Base-by-base conservation (phyloP, 1,140 invertebrate genomes). In the Lepidurus couesii region DNA sequence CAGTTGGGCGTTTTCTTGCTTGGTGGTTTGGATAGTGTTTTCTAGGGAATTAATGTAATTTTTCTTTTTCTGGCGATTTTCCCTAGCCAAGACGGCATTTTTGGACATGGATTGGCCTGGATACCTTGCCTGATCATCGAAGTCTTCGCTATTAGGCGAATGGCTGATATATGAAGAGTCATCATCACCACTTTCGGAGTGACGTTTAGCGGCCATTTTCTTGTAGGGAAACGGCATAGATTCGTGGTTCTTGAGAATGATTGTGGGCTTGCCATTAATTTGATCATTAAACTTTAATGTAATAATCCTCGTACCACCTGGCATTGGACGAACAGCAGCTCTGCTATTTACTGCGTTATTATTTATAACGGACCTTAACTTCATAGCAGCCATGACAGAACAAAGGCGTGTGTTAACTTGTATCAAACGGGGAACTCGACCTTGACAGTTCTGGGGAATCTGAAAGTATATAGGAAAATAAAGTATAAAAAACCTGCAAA, bases 51-150 rank as follows among this genome's bases (percentile, higher is more conserved):
- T 78, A 9, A 78, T 78, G 53, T 78, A 78, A 7, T 43, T 34
- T 78, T 78, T 78, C 77, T 78, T 78, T 65, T 78, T 78, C 5
- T 43, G 77, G 5, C 77, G 21, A 42, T 78, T 78, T 45, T 78
- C 53, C 11, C 77, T 13, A 2, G 77, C 77, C 7, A 78, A 11
- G 34, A 78, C 24, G 42, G 77, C 77, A 74, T 78, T 78, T 42
- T 78, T 78, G 24, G 53, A 74, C 13, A 78, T 53, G 7, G 77
- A 74, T 65, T 65, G 53, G 13, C 53, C 53, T n/a, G 53, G 6
- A 21, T 65, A 65, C 53, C 6, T 21, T 13, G 8, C 16, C 10
- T 11, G 16, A 11, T 47, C 8, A n/a, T 65, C 53, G 1, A 65
- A 65, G 21, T 65, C 53, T 65, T 65, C 53, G 53, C 53, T 65